Evolutionary conservation across 2,113 vertebrate genomes (phyloP).

Genomic region (Abramis brama): DNA sequence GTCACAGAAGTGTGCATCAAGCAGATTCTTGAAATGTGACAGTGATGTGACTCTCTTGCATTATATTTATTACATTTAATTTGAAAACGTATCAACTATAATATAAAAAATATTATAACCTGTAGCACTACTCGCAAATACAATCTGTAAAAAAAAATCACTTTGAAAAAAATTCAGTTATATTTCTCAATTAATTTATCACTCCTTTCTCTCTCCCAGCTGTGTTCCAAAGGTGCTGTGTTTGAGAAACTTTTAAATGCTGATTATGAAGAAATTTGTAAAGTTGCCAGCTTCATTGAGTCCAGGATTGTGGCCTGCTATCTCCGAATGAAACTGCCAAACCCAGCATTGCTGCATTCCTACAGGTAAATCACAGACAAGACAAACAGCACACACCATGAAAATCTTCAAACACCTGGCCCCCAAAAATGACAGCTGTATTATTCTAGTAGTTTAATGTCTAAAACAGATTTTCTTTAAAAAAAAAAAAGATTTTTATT

Average conservation of each 20-base stretch:
- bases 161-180: too few relatives aligned
- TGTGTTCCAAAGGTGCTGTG: slow-evolving; percentile 74
- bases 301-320: slow-evolving; percentile 75
- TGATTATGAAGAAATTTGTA: slow-evolving; percentile 72
- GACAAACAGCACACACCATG: background rate
- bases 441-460: too few relatives aligned
- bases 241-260: slow-evolving; percentile 65
- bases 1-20: slow-evolving; percentile 19
- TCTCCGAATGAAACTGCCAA: slow-evolving; percentile 71
- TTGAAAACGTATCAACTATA: background rate
- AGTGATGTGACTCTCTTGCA: background rate
- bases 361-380: slow-evolving; percentile 25
- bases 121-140: too few relatives aligned
- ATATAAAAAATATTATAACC: background rate
- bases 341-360: slow-evolving; percentile 75
- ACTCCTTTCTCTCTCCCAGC: slow-evolving; percentile 50
- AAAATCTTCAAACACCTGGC: background rate
- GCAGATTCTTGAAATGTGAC: background rate
- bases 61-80: background rate
- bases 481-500: too few relatives aligned
- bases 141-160: too few relatives aligned
- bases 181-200: background rate
- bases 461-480: too few relatives aligned
- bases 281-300: slow-evolving; percentile 74
- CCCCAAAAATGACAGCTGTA: too few relatives aligned